These are phyloP conservation scores for Calycopis cecrops DNA, from an alignment of 1,140 invertebrate genomes.

Conservation along the genomic window DNA sequence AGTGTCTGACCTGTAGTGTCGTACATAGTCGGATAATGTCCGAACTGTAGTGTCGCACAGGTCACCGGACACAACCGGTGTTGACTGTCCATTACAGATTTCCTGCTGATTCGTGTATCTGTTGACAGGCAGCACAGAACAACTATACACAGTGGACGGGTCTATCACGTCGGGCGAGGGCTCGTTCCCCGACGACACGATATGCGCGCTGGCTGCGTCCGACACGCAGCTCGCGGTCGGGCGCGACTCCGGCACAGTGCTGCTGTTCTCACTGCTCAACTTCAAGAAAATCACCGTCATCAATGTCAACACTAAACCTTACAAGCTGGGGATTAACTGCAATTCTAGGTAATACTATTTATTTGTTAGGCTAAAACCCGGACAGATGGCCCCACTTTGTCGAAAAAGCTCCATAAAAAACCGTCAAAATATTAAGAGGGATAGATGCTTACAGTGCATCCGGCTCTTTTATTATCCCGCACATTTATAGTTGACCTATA, in stretches of 20 bases:
- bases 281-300: constrained; percentile 87
- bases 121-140: constrained; percentile 56
- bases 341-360: constrained; percentile 84
- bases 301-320: constrained; percentile 80
- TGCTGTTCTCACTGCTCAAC: constrained; percentile 91
- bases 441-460: too few relatives aligned
- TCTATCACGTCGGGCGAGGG: constrained; percentile 38
- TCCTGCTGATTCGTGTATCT: not conserved
- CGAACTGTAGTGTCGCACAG: too few relatives aligned
- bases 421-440: too few relatives aligned
- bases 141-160: constrained; percentile 58
- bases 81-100: too few relatives aligned
- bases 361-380: not conserved
- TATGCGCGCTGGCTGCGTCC: constrained; percentile 86
- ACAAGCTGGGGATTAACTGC: constrained; percentile 90
- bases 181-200: constrained; percentile 79
- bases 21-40: too few relatives aligned
- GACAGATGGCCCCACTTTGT: too few relatives aligned
- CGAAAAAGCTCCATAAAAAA: too few relatives aligned
- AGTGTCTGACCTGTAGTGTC: too few relatives aligned
- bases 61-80: too few relatives aligned
- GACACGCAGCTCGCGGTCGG: constrained; percentile 89
- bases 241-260: constrained; percentile 90
- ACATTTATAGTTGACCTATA: too few relatives aligned
- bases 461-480: too few relatives aligned